phyloP scores from a whole-genome alignment of 2,113 vertebrate genomes.

The Leptobrachium ailaonicum region DNA sequence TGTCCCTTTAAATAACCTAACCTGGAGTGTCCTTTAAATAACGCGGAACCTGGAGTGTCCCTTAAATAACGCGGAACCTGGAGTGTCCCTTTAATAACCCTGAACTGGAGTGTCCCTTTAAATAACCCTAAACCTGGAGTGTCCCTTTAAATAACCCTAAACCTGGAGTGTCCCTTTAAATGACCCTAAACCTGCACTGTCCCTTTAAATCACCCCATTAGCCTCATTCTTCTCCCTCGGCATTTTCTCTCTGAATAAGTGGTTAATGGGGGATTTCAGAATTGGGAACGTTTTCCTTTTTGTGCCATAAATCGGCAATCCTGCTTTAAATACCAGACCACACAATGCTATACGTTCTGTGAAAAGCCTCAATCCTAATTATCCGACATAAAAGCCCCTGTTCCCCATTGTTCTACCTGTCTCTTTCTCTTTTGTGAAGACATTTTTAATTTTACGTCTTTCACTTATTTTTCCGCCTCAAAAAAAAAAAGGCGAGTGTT shows the following conservation, averaged over 20 bases:
- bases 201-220: background rate
- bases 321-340: slow-evolving; percentile 3
- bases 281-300: slow-evolving; percentile 48
- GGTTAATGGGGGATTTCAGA: slow-evolving; percentile 46
- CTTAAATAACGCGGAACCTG: too few species aligned
- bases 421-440: slow-evolving; percentile 2
- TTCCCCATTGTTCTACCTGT: background rate
- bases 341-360: background rate
- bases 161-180: too few species aligned
- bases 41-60: too few species aligned
- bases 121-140: too few species aligned
- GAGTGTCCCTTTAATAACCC: too few species aligned
- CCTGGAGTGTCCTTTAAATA: too few species aligned
- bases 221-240: background rate
- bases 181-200: too few species aligned
- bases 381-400: slow-evolving; percentile 14
- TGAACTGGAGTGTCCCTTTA: too few species aligned
- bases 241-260: slow-evolving; percentile 28
- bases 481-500: background rate
- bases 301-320: slow-evolving; percentile 18
- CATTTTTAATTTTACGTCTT: slow-evolving; percentile 40
- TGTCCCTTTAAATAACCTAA: too few species aligned
- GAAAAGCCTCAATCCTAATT: slow-evolving; percentile 21
- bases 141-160: too few species aligned
- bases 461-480: background rate